phyloP scores from a whole-genome alignment of 2,797 vertebrate species.

The Jordanella pulchra region DNA sequence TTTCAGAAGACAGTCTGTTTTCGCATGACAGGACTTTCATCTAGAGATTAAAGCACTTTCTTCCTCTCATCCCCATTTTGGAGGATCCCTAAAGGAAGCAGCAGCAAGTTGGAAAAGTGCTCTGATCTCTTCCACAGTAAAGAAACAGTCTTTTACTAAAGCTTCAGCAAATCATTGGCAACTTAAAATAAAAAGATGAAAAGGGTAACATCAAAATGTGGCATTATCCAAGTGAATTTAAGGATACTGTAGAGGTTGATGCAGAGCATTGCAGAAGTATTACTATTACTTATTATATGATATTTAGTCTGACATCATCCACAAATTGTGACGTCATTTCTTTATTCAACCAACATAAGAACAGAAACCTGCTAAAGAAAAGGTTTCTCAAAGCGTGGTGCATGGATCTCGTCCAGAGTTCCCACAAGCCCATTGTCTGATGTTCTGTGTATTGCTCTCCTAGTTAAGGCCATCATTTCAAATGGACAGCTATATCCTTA shows the following conservation, averaged over 20 bases:
- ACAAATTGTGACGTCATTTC: not conserved
- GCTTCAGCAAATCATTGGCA: not conserved
- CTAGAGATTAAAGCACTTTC: conserved; percentile 2
- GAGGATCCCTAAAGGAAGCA: conserved; percentile 13
- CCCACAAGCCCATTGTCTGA: too few relatives aligned
- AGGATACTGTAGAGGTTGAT: not conserved
- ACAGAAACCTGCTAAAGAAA: not conserved
- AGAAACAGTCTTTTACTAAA: not conserved
- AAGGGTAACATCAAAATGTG: not conserved
- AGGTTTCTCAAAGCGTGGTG: too few relatives aligned
- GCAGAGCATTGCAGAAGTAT: not conserved
- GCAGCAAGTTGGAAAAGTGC: not conserved
- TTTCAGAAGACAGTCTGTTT: not conserved
- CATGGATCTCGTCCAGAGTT: too few relatives aligned
- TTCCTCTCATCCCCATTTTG: conserved; percentile 22
- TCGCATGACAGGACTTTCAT: not conserved
- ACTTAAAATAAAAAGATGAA: not conserved
- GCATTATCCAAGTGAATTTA: not conserved
- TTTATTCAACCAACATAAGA: not conserved
- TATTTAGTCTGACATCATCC: not conserved
- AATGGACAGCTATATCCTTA: too few relatives aligned
- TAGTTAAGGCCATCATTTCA: too few relatives aligned
- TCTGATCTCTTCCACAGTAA: not conserved
- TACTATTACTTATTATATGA: not conserved
- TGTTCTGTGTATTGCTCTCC: too few relatives aligned